Conservation (phyloP, 2,888 invertebrate genomes). For the Apotomis betuletana region DNA sequence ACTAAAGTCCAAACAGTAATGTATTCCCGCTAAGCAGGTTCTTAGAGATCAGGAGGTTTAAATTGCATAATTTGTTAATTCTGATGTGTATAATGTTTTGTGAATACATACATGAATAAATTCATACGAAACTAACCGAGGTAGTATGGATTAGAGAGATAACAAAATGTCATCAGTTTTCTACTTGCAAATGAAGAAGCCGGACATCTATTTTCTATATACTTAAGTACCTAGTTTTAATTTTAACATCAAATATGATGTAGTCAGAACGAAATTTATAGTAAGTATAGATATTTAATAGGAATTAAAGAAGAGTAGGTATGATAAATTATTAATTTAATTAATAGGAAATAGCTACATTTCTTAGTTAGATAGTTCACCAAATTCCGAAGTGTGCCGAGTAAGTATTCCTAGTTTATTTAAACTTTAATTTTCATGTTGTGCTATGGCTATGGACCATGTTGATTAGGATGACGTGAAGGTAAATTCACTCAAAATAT, state of each 20-base stretch:
- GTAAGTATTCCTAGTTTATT: too few species aligned
- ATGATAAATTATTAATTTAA: too few species aligned
- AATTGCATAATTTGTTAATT: conserved; percentile 40
- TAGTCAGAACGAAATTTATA: not conserved
- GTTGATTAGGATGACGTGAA: too few species aligned
- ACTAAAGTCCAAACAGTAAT: conserved; percentile 14
- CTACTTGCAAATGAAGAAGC: conserved; percentile 36
- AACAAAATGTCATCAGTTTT: conserved; percentile 35
- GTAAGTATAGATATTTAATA: too few species aligned
- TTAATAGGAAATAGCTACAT: too few species aligned
- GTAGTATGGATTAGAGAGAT: conserved; percentile 19
- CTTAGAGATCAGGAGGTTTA: conserved; percentile 30
- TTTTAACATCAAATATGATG: not conserved
- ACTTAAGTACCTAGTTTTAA: not conserved
- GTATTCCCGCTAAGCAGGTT: conserved; percentile 27
- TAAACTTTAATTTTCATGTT: too few species aligned
- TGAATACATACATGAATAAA: conserved; percentile 36
- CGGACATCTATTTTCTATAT: conserved; percentile 5
- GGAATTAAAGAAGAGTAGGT: too few species aligned
- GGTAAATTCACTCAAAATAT: too few species aligned
- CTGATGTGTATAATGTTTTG: conserved; percentile 20
- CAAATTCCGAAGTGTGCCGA: too few species aligned
- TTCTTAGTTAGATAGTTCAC: too few species aligned
- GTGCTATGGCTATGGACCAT: too few species aligned
- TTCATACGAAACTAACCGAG: conserved; percentile 20